Conservation (phyloP, 2,797 vertebrate species). For the Mormyrus hasselquistii region DNA sequence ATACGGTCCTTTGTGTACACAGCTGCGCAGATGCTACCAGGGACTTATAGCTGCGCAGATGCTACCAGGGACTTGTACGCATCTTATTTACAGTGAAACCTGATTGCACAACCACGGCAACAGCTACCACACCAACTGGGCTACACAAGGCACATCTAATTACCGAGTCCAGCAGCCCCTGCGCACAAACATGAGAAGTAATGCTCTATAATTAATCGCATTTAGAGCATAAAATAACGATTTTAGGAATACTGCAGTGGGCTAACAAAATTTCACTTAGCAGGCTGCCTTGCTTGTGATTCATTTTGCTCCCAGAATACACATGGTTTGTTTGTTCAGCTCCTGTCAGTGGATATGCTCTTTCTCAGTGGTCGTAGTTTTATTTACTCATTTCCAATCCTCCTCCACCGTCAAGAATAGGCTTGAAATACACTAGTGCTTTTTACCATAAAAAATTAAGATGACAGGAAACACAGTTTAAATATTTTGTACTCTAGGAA, state of each 20-base stretch:
- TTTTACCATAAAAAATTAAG: neutral
- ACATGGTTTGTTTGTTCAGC: neutral
- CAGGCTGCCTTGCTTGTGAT: conserved; percentile 11
- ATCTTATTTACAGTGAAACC: conserved; percentile 47
- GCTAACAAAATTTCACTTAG: conserved; percentile 43
- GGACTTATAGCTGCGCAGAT: conserved; percentile 30
- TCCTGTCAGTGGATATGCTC: neutral
- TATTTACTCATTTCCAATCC: neutral
- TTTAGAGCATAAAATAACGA: conserved; percentile 43
- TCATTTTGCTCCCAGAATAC: conserved; percentile 12
- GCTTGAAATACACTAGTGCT: neutral
- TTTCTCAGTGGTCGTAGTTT: neutral
- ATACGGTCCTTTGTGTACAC: conserved; percentile 25
- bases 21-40: conserved; percentile 32
- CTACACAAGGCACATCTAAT: conserved; percentile 44
- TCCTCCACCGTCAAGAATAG: neutral
- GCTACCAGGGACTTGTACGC: conserved; percentile 27
- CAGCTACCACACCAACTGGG: conserved; percentile 40
- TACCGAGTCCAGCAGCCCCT: conserved; percentile 31
- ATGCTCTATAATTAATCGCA: conserved; percentile 47
- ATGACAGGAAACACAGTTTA: neutral
- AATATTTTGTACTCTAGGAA: neutral
- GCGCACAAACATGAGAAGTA: conserved; percentile 36
- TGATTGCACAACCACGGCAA: conserved; percentile 50
- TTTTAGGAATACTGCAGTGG: conserved; percentile 41